These are phyloP conservation scores for Drosophila repletoides DNA, from an alignment of 1,140 invertebrate genomes.

Conservation along the genomic window DNA sequence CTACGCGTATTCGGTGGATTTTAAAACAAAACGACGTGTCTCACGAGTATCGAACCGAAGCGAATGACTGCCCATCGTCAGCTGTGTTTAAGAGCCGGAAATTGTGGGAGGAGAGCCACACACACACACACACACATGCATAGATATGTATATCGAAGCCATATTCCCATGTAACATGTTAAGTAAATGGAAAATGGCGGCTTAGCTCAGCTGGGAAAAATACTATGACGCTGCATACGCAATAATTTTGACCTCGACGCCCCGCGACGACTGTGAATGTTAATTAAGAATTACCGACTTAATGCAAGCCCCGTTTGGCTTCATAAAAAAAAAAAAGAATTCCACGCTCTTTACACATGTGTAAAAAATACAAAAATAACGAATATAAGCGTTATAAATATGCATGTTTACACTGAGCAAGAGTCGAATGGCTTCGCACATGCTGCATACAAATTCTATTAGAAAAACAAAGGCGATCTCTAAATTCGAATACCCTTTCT, in stretches of 20 bases:
- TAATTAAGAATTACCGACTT: slow-evolving; percentile 67
- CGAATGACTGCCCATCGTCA: slow-evolving; percentile 20
- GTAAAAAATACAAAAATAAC: too few relatives aligned
- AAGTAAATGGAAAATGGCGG: slow-evolving; percentile 47
- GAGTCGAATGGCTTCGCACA: too few relatives aligned
- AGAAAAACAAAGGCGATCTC: too few relatives aligned
- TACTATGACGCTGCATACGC: slow-evolving; percentile 46
- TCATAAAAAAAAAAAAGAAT: too few relatives aligned
- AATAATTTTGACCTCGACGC: slow-evolving; percentile 35
- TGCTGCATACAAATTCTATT: too few relatives aligned
- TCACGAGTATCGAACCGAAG: neutral
- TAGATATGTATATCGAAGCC: slow-evolving; percentile 14
- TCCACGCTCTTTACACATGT: too few relatives aligned
- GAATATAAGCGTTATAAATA: too few relatives aligned
- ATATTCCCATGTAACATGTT: slow-evolving; percentile 32
- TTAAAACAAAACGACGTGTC: too few relatives aligned
- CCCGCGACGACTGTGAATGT: slow-evolving; percentile 40
- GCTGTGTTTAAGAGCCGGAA: slow-evolving; percentile 52
- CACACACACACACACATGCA: too few relatives aligned
- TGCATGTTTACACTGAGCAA: too few relatives aligned
- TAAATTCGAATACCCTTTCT: too few relatives aligned
- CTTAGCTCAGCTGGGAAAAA: slow-evolving; percentile 65
- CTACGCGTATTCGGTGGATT: too few relatives aligned
- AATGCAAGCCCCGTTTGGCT: slow-evolving; percentile 29
- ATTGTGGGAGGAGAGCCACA: slow-evolving; percentile 37